phyloP scores from a whole-genome alignment of 1,140 invertebrate genomes.

The Paraescarpia echinospica region DNA sequence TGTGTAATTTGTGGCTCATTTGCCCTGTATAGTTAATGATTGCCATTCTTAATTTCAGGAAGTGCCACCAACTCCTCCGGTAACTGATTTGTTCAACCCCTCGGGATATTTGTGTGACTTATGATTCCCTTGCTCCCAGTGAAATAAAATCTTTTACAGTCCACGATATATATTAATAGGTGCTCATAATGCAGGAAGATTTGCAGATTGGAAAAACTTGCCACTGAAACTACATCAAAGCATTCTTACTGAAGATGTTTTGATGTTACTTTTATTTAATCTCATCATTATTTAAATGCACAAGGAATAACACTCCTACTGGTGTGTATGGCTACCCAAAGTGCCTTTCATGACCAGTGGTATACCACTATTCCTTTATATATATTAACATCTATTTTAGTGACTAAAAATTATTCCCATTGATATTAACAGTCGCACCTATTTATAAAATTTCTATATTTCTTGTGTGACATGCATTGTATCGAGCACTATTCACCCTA shows the following conservation, averaged over 20 bases:
- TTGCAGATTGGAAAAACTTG: background rate
- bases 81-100: background rate
- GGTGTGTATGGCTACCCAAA: too few species aligned
- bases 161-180: background rate
- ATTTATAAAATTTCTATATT: background rate
- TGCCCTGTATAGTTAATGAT: too few species aligned
- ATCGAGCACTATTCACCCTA: background rate
- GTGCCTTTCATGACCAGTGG: background rate
- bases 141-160: background rate
- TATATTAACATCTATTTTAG: background rate
- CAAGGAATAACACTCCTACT: too few species aligned
- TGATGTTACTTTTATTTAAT: background rate
- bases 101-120: background rate
- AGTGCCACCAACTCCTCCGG: background rate
- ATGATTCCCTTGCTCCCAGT: background rate
- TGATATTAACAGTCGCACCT: background rate
- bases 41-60: background rate
- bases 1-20: too few species aligned
- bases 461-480: background rate
- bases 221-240: too few species aligned
- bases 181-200: background rate
- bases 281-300: too few species aligned
- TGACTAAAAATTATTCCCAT: background rate
- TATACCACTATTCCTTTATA: background rate
- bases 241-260: too few species aligned